A percentile compares a stretch with the other conserved stretches of the same genome.
Conservation (phyloP, 2,888 invertebrate species). For the Pardosa pseudoannulata region DNA sequence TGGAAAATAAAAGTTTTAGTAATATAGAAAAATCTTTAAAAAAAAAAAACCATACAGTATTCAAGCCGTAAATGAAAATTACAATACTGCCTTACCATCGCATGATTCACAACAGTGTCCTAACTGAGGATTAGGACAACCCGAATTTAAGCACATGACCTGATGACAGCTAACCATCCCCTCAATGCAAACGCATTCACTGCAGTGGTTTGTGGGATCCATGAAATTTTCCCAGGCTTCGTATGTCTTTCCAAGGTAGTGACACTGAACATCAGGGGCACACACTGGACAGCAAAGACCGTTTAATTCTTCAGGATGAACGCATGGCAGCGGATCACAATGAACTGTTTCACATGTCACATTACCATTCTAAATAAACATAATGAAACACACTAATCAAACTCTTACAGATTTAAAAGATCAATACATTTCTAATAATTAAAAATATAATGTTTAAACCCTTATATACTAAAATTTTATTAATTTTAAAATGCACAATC, state of each 20-base stretch:
- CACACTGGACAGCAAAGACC: constrained; percentile 67
- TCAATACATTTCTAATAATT: too few species aligned
- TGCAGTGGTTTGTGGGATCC: constrained; percentile 57
- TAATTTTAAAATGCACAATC: too few species aligned
- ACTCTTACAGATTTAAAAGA: too few species aligned
- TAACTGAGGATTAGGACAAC: constrained; percentile 60
- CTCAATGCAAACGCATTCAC: constrained; percentile 65
- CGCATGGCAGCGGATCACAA: constrained; percentile 58
- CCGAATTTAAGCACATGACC: constrained; percentile 40
- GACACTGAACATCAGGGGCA: constrained; percentile 36
- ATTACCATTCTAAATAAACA: constrained; percentile 45
- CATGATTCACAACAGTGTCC: constrained; percentile 62
- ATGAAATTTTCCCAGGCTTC: constrained; percentile 58
- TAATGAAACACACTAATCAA: too few species aligned
- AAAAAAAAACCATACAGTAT: too few species aligned
- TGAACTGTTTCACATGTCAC: constrained; percentile 51
- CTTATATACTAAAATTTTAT: too few species aligned
- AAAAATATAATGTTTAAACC: too few species aligned
- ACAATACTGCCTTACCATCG: constrained; percentile 49
- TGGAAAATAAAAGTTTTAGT: too few species aligned
- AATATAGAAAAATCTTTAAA: too few species aligned
- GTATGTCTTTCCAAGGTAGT: constrained; percentile 35
- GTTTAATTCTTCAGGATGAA: constrained; percentile 33
- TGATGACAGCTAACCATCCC: constrained; percentile 65
- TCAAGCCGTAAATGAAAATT: too few species aligned